Evolutionary conservation across 2,797 vertebrate species (phyloP), one percentile per base, ranked within the genome.

Genomic region (Spheniscus humboldti): DNA sequence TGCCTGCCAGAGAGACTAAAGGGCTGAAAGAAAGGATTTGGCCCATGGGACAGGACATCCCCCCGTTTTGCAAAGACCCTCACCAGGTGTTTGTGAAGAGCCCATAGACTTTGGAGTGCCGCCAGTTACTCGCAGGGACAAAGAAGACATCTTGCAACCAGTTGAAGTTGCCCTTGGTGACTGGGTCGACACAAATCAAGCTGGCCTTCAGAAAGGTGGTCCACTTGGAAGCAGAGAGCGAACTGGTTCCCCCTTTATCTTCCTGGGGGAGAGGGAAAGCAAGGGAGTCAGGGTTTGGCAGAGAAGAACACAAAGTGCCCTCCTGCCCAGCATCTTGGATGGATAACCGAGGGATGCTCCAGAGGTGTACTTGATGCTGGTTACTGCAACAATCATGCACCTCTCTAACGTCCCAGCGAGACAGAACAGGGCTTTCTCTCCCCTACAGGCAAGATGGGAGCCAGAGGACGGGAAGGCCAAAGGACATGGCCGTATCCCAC

Each of bases 181-280:
- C 6, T 0, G 96, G 80, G 6, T 98, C 97, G 0, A 97, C 97
- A 63, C 99, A 99, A 90, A 99, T 98, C 77, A 99, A 98, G 77
- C 98, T 99, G 91, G 99, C 99, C 94, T 99, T 99, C 86, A 99
- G 98, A 97, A 99, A 99, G 5, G 99, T 99, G 23, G 99, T 99
- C 99, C 99, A 99, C 96, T 99, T 99, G 98, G 99, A 99, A 88
- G 99, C 98, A 0, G 98, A 98, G 90, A 99, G 98, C 0, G 99
- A 99, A 77, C 99, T 99, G 96, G 99, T 98, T 4, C 99, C 99
- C 20, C 99, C 99, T 94, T 98, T 98, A 75, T 99, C 99, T 72
- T 99, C 99, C 99, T 99, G 94, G 7, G 43, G 59, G 14, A 48
- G 18, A 41, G 23, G 25, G 41, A 86, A 71, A 85, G 64, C 12